Evolutionary conservation across 2,888 invertebrate species (phyloP).

Genomic region (Thalpophila matura): DNA sequence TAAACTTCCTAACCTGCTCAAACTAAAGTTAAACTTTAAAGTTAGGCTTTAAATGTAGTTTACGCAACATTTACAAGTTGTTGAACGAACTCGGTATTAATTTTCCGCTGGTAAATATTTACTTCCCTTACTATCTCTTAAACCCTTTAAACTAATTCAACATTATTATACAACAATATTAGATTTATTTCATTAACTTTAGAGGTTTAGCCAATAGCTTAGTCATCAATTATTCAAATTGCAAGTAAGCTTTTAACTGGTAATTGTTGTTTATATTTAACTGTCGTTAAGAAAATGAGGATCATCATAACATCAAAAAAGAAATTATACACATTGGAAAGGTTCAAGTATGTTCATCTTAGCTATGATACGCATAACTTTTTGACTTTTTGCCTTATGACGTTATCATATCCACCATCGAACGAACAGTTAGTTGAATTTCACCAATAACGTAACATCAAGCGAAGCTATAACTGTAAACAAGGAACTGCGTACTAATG

Average conservation of each 20-base stretch:
- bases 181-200: conserved; percentile 63
- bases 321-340: neutral
- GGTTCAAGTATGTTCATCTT: neutral
- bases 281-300: conserved; percentile 12
- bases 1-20: conserved; percentile 3
- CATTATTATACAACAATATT: no score
- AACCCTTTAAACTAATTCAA: conserved; percentile 57
- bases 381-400: neutral
- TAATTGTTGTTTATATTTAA: conserved; percentile 29
- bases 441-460: conserved; percentile 36
- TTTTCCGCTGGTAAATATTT: conserved; percentile 65
- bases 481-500: conserved; percentile 72
- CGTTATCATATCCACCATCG: conserved; percentile 1
- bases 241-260: conserved; percentile 17
- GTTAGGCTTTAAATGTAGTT: conserved; percentile 37
- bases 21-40: conserved; percentile 28
- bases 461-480: conserved; percentile 68
- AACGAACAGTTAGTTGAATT: conserved; percentile 33
- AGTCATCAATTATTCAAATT: conserved; percentile 56
- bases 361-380: neutral
- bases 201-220: conserved; percentile 40
- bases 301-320: neutral
- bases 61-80: conserved; percentile 38
- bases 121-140: conserved; percentile 51
- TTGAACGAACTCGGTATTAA: conserved; percentile 51